phyloP scores from a whole-genome alignment of 2,888 invertebrate species.

The Vesta saturnalis region DNA sequence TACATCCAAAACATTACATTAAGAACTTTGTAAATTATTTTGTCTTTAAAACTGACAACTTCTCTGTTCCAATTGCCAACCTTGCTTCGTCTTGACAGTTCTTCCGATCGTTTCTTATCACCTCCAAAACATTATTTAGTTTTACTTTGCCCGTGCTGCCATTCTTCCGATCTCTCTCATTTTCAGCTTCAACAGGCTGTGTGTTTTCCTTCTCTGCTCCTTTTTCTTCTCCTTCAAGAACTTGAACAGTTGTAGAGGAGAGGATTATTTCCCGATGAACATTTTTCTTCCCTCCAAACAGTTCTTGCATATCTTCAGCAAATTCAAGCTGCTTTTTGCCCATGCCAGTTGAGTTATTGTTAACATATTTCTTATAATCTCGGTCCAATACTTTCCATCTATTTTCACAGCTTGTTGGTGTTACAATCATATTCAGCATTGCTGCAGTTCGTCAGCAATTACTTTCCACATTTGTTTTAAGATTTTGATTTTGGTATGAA shows the following conservation, averaged over 20 bases:
- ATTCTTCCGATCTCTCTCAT: not conserved
- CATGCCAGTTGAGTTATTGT: not conserved
- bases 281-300: not conserved
- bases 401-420: too few relatives aligned
- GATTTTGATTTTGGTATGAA: not conserved
- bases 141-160: not conserved
- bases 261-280: not conserved
- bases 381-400: not conserved
- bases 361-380: not conserved
- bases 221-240: not conserved
- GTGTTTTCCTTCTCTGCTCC: not conserved
- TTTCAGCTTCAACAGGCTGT: not conserved
- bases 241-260: not conserved
- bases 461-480: not conserved
- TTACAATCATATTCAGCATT: too few relatives aligned
- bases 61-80: not conserved
- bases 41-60: not conserved
- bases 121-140: not conserved
- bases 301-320: not conserved
- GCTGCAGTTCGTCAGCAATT: too few relatives aligned
- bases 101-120: not conserved
- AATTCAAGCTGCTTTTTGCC: not conserved
- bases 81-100: not conserved
- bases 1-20: not conserved
- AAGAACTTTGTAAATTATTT: too few relatives aligned